Evolutionary conservation across 2,113 vertebrate species (phyloP).

Genomic region (Myodes glareolus): DNA sequence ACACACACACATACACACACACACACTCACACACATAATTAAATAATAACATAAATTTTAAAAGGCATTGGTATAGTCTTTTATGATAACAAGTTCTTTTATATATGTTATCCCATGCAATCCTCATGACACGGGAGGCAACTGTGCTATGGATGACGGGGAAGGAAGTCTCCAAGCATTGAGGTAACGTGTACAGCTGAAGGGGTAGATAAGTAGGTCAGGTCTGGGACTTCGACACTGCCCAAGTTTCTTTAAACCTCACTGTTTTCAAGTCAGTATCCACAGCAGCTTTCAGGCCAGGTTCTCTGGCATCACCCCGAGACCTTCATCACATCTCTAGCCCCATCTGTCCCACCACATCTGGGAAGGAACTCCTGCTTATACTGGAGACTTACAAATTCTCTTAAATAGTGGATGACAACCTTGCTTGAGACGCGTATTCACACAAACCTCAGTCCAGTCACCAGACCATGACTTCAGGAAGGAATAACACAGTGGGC

Average conservation of each 20-base stretch:
- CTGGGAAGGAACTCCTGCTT: conserved; percentile 8
- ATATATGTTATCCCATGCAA: background rate
- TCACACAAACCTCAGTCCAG: background rate
- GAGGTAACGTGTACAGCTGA: background rate
- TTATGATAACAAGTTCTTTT: background rate
- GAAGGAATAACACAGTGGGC: background rate
- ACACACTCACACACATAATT: too few relatives aligned
- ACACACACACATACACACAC: background rate
- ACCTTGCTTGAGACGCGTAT: background rate
- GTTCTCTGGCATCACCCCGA: background rate
- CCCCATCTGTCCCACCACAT: background rate
- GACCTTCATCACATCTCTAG: background rate
- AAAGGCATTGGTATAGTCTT: background rate
- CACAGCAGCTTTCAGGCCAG: background rate
- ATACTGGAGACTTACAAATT: background rate
- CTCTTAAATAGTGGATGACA: background rate
- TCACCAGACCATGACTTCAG: background rate
- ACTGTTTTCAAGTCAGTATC: background rate
- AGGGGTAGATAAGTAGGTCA: background rate
- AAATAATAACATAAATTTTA: background rate
- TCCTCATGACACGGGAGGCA: background rate
- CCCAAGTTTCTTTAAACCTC: background rate
- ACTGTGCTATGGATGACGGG: background rate
- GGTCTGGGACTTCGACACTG: background rate
- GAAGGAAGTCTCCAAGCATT: background rate